These are phyloP conservation scores for Brachyptera putata DNA, from an alignment of 2,888 invertebrate genomes.

Conservation along the genomic window DNA sequence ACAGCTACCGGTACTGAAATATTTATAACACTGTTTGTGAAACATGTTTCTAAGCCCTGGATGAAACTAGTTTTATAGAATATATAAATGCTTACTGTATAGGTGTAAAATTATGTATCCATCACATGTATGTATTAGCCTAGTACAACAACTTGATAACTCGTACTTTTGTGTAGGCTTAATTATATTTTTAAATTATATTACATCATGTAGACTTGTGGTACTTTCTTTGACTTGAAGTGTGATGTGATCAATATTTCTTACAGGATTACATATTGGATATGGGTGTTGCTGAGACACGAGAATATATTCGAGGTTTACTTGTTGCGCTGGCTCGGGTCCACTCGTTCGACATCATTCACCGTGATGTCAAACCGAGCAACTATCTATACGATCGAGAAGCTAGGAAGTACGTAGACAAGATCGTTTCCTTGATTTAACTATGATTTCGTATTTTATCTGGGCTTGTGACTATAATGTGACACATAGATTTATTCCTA, in stretches of 20 bases:
- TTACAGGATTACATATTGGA: conserved; percentile 69
- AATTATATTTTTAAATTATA: too few species aligned
- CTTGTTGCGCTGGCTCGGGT: conserved; percentile 72
- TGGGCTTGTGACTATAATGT: not conserved
- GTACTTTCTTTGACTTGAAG: not conserved
- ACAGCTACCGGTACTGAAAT: too few species aligned
- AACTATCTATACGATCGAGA: conserved; percentile 83
- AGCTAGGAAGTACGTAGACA: conserved; percentile 57
- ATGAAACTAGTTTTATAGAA: too few species aligned
- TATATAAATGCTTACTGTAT: too few species aligned
- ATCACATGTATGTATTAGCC: too few species aligned
- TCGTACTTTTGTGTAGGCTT: too few species aligned
- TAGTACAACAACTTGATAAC: too few species aligned
- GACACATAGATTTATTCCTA: not conserved
- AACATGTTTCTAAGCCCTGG: too few species aligned
- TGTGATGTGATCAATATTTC: not conserved
- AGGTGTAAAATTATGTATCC: too few species aligned
- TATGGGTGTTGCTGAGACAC: conserved; percentile 66
- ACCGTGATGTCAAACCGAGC: conserved; percentile 86
- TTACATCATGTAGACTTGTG: too few species aligned
- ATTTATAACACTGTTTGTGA: too few species aligned
- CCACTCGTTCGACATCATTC: conserved; percentile 79
- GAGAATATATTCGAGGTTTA: conserved; percentile 75
- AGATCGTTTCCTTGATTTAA: not conserved
- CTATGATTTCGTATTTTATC: not conserved